Conservation (phyloP, 2,888 invertebrate genomes). For the Clanis bilineata region DNA sequence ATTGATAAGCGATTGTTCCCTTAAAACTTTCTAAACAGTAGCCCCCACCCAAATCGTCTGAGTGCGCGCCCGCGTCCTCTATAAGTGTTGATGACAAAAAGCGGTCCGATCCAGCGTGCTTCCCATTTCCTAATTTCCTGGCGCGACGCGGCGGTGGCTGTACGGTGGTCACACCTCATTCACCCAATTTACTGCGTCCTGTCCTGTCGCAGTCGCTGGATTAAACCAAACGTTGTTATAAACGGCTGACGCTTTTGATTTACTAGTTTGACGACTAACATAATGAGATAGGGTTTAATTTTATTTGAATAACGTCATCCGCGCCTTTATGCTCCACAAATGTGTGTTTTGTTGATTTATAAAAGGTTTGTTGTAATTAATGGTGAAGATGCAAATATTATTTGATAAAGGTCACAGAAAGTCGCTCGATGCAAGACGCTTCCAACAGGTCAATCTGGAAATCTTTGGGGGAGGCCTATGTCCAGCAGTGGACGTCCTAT, state of each 20-base stretch:
- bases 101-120: constrained; percentile 31
- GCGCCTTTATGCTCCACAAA: neutral
- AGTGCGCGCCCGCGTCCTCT: constrained; percentile 5
- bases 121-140: constrained; percentile 71
- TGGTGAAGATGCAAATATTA: neutral
- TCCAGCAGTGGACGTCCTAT: too few relatives aligned
- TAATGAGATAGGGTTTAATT: neutral
- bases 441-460: too few relatives aligned
- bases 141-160: too few relatives aligned
- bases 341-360: neutral
- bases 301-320: neutral
- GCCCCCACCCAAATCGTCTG: neutral
- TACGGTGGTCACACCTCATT: constrained; percentile 53
- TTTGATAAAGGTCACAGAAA: too few relatives aligned
- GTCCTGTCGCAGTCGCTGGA: constrained; percentile 21
- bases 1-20: too few relatives aligned
- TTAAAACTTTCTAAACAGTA: too few relatives aligned
- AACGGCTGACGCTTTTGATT: constrained; percentile 13
- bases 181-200: constrained; percentile 53
- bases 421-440: too few relatives aligned
- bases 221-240: neutral
- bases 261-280: neutral
- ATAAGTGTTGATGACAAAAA: constrained; percentile 35
- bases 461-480: too few relatives aligned
- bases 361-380: neutral